A percentile compares a stretch with the other conserved stretches of the same genome.
Conservation (phyloP, 2,888 invertebrate species). For the Drosophila mimica region DNA sequence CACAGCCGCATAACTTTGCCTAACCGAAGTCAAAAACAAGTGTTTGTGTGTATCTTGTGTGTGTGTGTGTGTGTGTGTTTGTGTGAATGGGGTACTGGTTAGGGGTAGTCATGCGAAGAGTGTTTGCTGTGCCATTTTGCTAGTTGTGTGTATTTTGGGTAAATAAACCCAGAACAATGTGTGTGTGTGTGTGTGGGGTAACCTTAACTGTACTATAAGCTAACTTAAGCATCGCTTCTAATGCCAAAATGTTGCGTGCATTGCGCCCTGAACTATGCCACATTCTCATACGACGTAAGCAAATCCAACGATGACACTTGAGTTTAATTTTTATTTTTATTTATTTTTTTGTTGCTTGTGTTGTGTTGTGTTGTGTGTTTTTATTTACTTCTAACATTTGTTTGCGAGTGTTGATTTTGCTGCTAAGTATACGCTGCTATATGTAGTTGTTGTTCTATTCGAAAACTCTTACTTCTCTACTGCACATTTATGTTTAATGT, state of each 20-base stretch:
- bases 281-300: constrained; percentile 32
- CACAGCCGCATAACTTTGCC: constrained; percentile 41
- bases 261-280: constrained; percentile 66
- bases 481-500: constrained; percentile 69
- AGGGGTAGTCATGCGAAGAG: neutral
- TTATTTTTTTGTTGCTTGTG: constrained; percentile 6
- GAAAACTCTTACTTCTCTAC: constrained; percentile 79
- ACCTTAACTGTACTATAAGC: constrained; percentile 48
- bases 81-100: neutral
- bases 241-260: constrained; percentile 61
- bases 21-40: constrained; percentile 24
- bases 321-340: constrained; percentile 20
- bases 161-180: constrained; percentile 31
- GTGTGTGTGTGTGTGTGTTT: constrained; percentile 2
- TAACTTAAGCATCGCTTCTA: constrained; percentile 58
- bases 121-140: constrained; percentile 37
- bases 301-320: constrained; percentile 44
- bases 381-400: constrained; percentile 35
- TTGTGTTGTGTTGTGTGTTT: constrained; percentile 15
- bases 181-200: constrained; percentile 23
- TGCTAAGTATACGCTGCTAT: constrained; percentile 54
- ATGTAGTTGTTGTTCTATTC: constrained; percentile 70
- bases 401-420: constrained; percentile 62
- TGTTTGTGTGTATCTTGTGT: constrained; percentile 1
- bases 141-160: constrained; percentile 20